Evolutionary conservation across 2,888 invertebrate genomes (phyloP).

Genomic region (Acleris holmiana): DNA sequence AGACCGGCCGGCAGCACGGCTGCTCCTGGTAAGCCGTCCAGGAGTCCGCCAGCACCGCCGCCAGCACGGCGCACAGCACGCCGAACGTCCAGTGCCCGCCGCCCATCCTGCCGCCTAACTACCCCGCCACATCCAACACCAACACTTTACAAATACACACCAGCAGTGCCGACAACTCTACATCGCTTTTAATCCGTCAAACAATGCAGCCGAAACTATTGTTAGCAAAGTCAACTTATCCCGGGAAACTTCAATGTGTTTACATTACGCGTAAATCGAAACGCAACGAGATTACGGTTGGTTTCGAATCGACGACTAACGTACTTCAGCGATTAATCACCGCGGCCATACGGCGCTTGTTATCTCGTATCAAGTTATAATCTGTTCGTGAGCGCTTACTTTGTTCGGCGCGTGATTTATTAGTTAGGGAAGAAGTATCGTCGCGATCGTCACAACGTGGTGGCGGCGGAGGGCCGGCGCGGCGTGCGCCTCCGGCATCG

Average conservation of each 20-base stretch:
- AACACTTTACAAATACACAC: constrained; percentile 53
- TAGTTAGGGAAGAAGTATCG: constrained; percentile 70
- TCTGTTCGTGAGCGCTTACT: constrained; percentile 73
- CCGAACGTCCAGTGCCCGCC: constrained; percentile 62
- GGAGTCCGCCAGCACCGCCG: constrained; percentile 84
- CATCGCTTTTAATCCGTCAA: constrained; percentile 55
- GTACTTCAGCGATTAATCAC: constrained; percentile 73
- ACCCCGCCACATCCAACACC: constrained; percentile 60
- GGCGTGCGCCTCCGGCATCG: constrained; percentile 75
- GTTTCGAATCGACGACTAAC: constrained; percentile 61
- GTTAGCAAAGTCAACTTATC: constrained; percentile 62
- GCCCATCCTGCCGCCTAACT: constrained; percentile 59
- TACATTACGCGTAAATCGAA: constrained; percentile 67
- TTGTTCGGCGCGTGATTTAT: constrained; percentile 73
- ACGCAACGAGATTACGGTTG: constrained; percentile 64
- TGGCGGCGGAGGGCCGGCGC: constrained; percentile 55
- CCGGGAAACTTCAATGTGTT: constrained; percentile 61
- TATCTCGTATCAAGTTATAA: constrained; percentile 77
- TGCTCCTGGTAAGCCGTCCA: constrained; percentile 88
- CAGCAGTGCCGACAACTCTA: constrained; percentile 40
- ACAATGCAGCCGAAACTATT: constrained; percentile 53
- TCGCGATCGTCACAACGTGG: constrained; percentile 70
- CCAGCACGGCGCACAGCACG: constrained; percentile 66
- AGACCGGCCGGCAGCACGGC: constrained; percentile 85
- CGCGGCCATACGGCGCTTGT: constrained; percentile 60